Conservation (phyloP, 2,888 invertebrate genomes). For the Myopa tessellatipennis region DNA sequence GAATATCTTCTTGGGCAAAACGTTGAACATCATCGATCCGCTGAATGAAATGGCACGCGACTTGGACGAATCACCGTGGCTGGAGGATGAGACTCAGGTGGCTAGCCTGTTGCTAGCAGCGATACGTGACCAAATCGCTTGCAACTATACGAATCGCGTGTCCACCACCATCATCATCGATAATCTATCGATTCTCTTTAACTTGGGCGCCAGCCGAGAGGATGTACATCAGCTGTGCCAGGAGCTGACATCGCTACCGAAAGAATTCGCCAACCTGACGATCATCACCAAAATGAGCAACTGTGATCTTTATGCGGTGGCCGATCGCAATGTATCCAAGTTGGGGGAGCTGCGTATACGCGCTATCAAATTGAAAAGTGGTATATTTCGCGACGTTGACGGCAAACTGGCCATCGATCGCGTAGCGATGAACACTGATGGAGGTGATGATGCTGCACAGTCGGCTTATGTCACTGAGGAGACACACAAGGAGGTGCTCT, state of each 20-base stretch:
- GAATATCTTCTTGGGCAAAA: constrained; percentile 69
- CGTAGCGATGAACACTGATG: constrained; percentile 38
- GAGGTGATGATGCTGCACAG: constrained; percentile 27
- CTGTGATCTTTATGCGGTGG: constrained; percentile 71
- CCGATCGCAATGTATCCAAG: constrained; percentile 74
- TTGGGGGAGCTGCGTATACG: constrained; percentile 74
- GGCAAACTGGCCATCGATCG: constrained; percentile 72
- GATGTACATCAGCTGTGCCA: constrained; percentile 59
- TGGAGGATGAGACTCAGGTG: constrained; percentile 60
- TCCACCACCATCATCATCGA: constrained; percentile 76
- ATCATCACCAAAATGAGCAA: constrained; percentile 73
- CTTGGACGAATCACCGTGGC: constrained; percentile 63
- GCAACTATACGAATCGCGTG: constrained; percentile 56
- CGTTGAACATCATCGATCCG: constrained; percentile 71
- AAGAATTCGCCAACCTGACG: constrained; percentile 66
- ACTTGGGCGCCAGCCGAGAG: constrained; percentile 69
- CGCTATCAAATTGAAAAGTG: constrained; percentile 77
- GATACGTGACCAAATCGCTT: constrained; percentile 55
- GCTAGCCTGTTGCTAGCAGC: constrained; percentile 59
- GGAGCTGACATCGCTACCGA: constrained; percentile 55
- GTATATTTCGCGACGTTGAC: constrained; percentile 79
- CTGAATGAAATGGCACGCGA: constrained; percentile 69
- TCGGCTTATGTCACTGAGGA: constrained; percentile 47
- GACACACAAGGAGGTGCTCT: constrained; percentile 67
- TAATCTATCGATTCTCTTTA: constrained; percentile 78